Base-by-base conservation (phyloP, 2,888 invertebrate species). In the Liopterus haemorrhoidalis region DNA sequence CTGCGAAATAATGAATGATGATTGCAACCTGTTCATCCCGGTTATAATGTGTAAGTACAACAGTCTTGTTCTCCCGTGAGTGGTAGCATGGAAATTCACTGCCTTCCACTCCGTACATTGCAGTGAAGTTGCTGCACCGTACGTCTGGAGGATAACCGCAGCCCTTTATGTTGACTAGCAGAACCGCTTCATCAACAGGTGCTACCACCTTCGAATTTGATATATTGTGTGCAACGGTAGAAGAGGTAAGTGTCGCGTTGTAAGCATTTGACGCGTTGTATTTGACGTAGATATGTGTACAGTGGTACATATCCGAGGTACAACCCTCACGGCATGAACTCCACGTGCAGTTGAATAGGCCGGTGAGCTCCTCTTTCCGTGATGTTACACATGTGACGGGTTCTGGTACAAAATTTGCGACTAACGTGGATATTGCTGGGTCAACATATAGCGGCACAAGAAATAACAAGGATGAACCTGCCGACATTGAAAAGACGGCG, bases 41-140 rank as follows among this genome's bases (percentile, higher is more conserved):
- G 63, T 86, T 85, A 75, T 89, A 90, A 59, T 82, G 78, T 36
- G 89, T 85, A 61, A 92, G 73, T 51, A 88, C 90, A 56, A 91
- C 83, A 49, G 84, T 82, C 49, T 78, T 79, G 65, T 90, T 89
- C 58, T 86, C 82, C 48, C 84, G 76, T 36, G 85, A 84, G 73
- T 82, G 83, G 60, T 71, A 79, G 59, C 81, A 81, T 27, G 77
- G 75, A 56, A 79, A 81, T 56, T 66, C 66, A 8, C 79, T 78
- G 35, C 85, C 85, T 54, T 81, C 78, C 55, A 71, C 74, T 21
- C 85, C 85, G 62, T 79, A 82, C 52, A 74, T 75, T 42, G 74
- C 74, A 8, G 84, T 82, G 64, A 86, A 87, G 62, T 84, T 83
- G 54, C 77, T 75, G 67, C 87, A 87, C 58, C 82, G 78, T 46